phyloP scores from a whole-genome alignment of 2,113 vertebrate genomes.

The Erythrolamprus reginae region DNA sequence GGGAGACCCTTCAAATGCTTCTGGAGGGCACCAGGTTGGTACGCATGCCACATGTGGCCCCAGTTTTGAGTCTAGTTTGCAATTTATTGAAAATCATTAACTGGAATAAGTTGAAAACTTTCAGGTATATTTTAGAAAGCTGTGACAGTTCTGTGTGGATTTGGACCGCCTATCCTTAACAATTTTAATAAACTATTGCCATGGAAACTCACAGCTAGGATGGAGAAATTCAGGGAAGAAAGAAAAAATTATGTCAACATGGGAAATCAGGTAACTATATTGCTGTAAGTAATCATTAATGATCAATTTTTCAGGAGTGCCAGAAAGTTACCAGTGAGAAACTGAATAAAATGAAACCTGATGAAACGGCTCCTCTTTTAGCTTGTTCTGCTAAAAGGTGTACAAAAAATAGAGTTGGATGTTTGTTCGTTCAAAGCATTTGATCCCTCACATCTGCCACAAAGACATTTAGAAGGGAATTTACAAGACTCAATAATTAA shows the following conservation, averaged over 20 bases:
- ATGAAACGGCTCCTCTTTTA: neutral
- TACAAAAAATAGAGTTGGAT: neutral
- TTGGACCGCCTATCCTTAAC: constrained; percentile 43
- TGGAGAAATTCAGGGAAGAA: neutral
- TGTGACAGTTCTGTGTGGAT: constrained; percentile 26
- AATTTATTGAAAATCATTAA: neutral
- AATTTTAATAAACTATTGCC: constrained; percentile 62
- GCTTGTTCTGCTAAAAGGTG: neutral
- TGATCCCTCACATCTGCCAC: neutral
- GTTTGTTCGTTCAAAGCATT: neutral
- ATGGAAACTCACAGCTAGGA: constrained; percentile 51
- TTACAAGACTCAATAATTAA: neutral
- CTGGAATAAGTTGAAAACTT: constrained; percentile 33
- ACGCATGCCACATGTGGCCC: no score
- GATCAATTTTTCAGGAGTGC: constrained; percentile 13
- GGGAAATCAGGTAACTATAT: constrained; percentile 12
- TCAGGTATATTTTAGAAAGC: constrained; percentile 41
- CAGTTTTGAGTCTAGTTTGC: neutral
- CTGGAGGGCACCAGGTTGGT: neutral
- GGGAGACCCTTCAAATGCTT: neutral
- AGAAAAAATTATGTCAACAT: constrained; percentile 22
- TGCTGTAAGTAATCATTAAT: constrained; percentile 24
- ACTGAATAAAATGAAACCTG: neutral
- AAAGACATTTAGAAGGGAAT: neutral
- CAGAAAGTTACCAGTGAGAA: constrained; percentile 21